phyloP scores from a whole-genome alignment of 1,140 invertebrate genomes.

The Drosophila varians region DNA sequence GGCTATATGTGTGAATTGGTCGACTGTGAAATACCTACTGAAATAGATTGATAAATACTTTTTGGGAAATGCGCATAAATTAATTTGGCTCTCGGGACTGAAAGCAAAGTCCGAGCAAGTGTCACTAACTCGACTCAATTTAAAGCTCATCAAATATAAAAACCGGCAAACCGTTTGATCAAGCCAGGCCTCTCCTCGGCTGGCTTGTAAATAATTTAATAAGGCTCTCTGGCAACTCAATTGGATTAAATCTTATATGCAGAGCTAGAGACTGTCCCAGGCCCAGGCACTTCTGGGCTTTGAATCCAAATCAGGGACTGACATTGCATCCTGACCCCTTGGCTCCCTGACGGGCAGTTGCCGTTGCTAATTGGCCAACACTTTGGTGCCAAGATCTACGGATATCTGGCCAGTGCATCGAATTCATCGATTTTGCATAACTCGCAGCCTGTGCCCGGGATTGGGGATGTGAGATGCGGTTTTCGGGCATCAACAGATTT shows the following conservation, averaged over 20 bases:
- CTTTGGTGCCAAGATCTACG: conserved; percentile 12
- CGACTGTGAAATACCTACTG: conserved; percentile 4
- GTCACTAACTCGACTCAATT: conserved; percentile 48
- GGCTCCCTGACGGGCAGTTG: conserved; percentile 28
- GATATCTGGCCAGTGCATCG: conserved; percentile 12
- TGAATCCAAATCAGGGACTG: conserved; percentile 14
- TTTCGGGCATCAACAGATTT: conserved; percentile 78
- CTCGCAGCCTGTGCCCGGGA: neutral
- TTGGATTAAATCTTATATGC: conserved; percentile 33
- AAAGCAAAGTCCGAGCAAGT: conserved; percentile 12
- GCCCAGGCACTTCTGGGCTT: conserved; percentile 16
- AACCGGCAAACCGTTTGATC: conserved; percentile 10
- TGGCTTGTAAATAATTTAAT: conserved; percentile 40
- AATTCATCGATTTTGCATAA: conserved; percentile 61
- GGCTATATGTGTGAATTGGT: neutral
- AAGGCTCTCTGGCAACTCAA: conserved; percentile 37
- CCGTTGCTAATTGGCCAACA: conserved; percentile 53
- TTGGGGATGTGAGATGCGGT: conserved; percentile 30
- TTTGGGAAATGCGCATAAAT: conserved; percentile 22
- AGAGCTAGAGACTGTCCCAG: conserved; percentile 2
- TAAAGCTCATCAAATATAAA: conserved; percentile 45
- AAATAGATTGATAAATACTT: neutral
- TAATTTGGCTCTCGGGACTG: conserved; percentile 13
- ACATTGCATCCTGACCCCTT: conserved; percentile 26
- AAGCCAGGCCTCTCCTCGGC: neutral